These are phyloP conservation scores for Allolobophora icterica DNA, from an alignment of 2,888 invertebrate genomes.

Conservation along the genomic window DNA sequence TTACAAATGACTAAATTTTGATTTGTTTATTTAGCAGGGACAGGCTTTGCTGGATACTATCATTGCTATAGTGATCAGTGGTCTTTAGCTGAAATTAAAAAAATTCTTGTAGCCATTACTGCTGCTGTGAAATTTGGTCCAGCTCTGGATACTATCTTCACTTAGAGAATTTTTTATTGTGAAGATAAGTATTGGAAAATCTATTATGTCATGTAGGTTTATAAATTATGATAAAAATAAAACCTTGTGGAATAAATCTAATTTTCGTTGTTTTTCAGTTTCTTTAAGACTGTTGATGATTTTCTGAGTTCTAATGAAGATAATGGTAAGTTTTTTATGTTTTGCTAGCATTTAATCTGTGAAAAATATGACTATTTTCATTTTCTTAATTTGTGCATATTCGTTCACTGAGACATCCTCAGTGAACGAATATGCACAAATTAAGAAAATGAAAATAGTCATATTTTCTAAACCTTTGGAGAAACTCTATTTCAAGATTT, in stretches of 20 bases:
- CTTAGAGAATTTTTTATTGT: not conserved
- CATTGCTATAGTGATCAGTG: no score
- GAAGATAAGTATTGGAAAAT: not conserved
- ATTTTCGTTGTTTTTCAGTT: conserved; percentile 44
- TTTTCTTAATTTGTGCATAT: not conserved
- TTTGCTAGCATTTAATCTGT: not conserved
- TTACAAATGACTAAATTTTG: not conserved
- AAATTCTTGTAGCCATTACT: not conserved
- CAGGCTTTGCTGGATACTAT: no score
- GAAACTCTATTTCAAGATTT: not conserved
- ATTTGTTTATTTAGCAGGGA: not conserved
- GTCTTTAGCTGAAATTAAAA: no score
- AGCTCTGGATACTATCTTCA: not conserved
- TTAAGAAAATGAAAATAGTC: not conserved
- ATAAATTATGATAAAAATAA: not conserved
- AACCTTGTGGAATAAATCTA: not conserved
- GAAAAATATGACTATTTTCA: not conserved
- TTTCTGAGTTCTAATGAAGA: conserved; percentile 49
- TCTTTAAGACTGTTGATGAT: conserved; percentile 53
- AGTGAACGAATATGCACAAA: not conserved
- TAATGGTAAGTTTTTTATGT: conserved; percentile 46
- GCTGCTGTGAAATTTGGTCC: not conserved
- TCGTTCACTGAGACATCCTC: no score
- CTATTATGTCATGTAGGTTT: not conserved
- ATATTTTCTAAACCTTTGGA: not conserved